Conservation (phyloP, 2,113 vertebrate genomes). For the Pomatostomus ruficeps region DNA sequence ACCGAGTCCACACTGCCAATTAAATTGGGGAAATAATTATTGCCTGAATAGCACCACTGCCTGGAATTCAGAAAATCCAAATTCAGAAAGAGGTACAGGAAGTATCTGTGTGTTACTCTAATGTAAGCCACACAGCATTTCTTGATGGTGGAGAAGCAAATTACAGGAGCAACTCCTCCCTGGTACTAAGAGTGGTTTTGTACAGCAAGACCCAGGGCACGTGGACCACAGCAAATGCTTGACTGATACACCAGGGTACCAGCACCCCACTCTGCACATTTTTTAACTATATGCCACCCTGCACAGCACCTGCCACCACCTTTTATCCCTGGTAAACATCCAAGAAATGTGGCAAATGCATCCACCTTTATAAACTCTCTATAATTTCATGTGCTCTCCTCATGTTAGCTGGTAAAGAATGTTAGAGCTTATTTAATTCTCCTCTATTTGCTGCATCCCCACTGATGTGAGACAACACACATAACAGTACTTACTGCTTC, state of each 20-base stretch:
- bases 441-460: neutral
- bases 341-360: neutral
- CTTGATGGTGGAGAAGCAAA: neutral
- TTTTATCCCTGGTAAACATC: neutral
- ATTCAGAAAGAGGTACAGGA: neutral
- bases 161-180: neutral
- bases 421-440: neutral
- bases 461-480: neutral
- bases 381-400: neutral
- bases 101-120: neutral
- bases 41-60: neutral
- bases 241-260: neutral
- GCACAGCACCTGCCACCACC: neutral
- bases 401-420: neutral
- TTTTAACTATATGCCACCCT: neutral
- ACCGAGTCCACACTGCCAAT: accelerated
- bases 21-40: neutral
- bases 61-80: neutral
- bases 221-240: neutral
- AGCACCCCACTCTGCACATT: neutral
- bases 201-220: neutral
- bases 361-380: neutral
- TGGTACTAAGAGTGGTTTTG: neutral
- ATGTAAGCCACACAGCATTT: neutral
- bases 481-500: neutral